Evolutionary conservation across 2,797 vertebrate genomes (phyloP).

Genomic region (Urosaurus nigricauda): DNA sequence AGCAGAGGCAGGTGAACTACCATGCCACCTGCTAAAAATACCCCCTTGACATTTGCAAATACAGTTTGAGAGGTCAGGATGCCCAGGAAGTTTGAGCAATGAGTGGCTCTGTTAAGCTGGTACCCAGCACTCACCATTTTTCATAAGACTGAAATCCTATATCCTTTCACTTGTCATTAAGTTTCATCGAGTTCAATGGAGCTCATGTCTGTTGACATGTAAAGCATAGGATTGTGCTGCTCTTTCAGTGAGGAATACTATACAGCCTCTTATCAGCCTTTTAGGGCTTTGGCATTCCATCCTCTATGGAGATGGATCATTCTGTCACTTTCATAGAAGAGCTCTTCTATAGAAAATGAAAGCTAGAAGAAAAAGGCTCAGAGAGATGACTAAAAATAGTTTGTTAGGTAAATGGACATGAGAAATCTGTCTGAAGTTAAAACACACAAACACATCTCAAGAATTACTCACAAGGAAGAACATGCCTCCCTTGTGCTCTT

Average conservation of each 20-base stretch:
- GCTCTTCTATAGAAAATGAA: not conserved
- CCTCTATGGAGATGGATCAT: not conserved
- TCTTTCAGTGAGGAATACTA: not conserved
- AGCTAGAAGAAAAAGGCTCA: not conserved
- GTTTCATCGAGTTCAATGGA: not conserved
- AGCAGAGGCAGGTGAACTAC: slow-evolving; percentile 40
- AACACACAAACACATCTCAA: not conserved
- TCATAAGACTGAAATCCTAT: not conserved
- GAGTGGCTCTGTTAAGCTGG: no score
- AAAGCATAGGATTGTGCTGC: not conserved
- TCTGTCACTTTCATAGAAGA: not conserved
- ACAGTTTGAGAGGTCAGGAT: slow-evolving; percentile 22
- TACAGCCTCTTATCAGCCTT: no score
- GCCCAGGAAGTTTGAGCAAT: slow-evolving; percentile 19
- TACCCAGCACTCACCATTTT: not conserved
- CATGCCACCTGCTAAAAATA: slow-evolving; percentile 73
- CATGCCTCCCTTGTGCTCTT: not conserved
- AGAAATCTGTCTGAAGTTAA: not conserved
- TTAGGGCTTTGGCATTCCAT: not conserved
- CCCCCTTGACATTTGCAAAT: slow-evolving; percentile 44
- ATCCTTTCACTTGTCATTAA: not conserved
- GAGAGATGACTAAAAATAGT: not conserved
- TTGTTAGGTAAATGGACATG: not conserved
- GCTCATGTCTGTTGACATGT: not conserved
- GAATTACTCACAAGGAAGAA: not conserved